Base-by-base conservation (phyloP, 1,140 invertebrate species). In the Chionoecetes opilio region DNA sequence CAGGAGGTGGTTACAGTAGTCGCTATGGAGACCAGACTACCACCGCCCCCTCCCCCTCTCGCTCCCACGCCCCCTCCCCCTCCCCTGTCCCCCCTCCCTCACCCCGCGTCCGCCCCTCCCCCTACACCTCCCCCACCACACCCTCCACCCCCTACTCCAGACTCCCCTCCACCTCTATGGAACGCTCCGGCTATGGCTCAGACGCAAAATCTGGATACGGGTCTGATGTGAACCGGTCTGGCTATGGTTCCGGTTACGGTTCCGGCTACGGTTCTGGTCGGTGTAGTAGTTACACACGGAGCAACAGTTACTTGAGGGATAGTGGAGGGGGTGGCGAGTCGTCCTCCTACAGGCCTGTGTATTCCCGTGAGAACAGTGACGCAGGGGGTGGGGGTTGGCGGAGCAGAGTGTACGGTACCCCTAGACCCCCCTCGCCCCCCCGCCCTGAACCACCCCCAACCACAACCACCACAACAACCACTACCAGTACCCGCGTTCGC, bases 121-220 rank as follows among this genome's bases (percentile, higher is more conserved):
- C 92, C 82, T 17, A 53, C 95, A 38, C 89, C 89, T 37, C 91
- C 85, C 32, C 94, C 86, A 91, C 89, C 35, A 85, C 87, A 38
- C 84, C 90, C 38, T 38, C 91, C 91, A 41, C 95, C 8, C 31
- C 94, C 41, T 96, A 96, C 91, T 95, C 96, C 2, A 88, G 96
- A 46, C 88, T 89, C 34, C 35, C 88, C 85, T 93, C 85, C 14
- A 87, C 84, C 26, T 31, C 93, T 29, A 89, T 82, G 84, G 93
- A 94, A 21, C 93, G 93, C 82, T 95, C 96, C 17, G 95, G 95
- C 38, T 95, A 96, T 63, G 96, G 32, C 17, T 96, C 96, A 17
- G 96, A 96, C 37, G 95, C 95, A 0, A 95, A 95, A 37, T 96
- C 96, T 14, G 96, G 96, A 31, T 96, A 96, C 75, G 95, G 95